These are phyloP conservation scores for Drosophila falleni DNA, from an alignment of 2,888 invertebrate species.

Conservation along the genomic window DNA sequence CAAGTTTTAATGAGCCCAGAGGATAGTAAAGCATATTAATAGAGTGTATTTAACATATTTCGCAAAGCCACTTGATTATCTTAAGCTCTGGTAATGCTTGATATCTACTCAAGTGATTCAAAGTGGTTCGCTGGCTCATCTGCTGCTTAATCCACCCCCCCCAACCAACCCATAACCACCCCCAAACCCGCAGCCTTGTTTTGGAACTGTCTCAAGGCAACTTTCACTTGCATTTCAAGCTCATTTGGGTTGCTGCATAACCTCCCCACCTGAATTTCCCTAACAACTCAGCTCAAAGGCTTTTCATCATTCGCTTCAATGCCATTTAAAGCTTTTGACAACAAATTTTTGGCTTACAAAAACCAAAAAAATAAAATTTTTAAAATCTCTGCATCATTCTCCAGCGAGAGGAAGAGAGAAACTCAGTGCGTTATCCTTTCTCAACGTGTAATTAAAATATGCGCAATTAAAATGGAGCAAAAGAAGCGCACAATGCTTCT, in stretches of 20 bases:
- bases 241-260: slow-evolving; percentile 15
- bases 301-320: slow-evolving; percentile 43
- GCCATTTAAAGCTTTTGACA: slow-evolving; percentile 45
- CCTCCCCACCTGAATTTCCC: slow-evolving; percentile 1
- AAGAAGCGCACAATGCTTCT: slow-evolving; percentile 38
- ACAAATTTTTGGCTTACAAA: slow-evolving; percentile 25
- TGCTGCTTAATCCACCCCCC: slow-evolving; percentile 13
- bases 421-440: slow-evolving; percentile 16
- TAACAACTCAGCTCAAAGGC: slow-evolving; percentile 21
- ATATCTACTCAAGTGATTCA: slow-evolving; percentile 37
- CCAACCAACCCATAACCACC: background rate
- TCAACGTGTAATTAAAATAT: slow-evolving; percentile 72
- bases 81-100: slow-evolving; percentile 25
- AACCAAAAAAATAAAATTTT: background rate
- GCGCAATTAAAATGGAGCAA: slow-evolving; percentile 69
- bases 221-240: slow-evolving; percentile 54
- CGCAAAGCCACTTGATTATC: slow-evolving; percentile 32
- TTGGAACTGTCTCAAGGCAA: slow-evolving; percentile 50
- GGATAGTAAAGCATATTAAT: slow-evolving; percentile 12
- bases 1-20: slow-evolving; percentile 21
- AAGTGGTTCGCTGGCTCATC: slow-evolving; percentile 34
- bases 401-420: background rate
- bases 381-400: slow-evolving; percentile 33
- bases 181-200: slow-evolving; percentile 8
- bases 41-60: slow-evolving; percentile 24